Conservation (phyloP, 2,797 vertebrate species). For the Heteromormyrus szaboi region DNA sequence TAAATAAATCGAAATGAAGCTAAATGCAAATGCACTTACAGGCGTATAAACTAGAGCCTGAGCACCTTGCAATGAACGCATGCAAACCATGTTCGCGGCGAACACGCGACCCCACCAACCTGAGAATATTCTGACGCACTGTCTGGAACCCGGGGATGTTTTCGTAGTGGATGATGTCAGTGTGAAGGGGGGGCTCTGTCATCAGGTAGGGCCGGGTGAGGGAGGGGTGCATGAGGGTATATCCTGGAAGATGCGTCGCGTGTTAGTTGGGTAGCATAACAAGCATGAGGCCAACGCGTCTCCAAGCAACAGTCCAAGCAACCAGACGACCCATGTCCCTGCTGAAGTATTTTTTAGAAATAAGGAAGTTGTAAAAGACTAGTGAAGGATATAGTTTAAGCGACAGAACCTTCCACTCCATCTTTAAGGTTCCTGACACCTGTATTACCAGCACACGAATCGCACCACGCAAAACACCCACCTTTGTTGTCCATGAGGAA, state of each 20-base stretch:
- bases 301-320: background rate
- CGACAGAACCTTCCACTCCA: background rate
- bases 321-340: background rate
- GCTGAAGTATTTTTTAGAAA: background rate
- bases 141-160: slow-evolving; percentile 90
- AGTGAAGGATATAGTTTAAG: background rate
- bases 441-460: background rate
- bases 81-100: background rate
- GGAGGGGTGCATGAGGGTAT: slow-evolving; percentile 96
- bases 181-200: slow-evolving; percentile 90
- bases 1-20: background rate
- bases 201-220: slow-evolving; percentile 90
- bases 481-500: slow-evolving; percentile 99
- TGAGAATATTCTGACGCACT: slow-evolving; percentile 91
- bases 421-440: background rate
- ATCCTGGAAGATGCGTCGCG: slow-evolving; percentile 60
- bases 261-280: background rate
- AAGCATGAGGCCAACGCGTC: background rate
- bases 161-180: slow-evolving; percentile 95
- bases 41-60: background rate
- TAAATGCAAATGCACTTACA: background rate
- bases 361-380: background rate
- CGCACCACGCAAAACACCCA: slow-evolving; percentile 36
- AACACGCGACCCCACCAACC: slow-evolving; percentile 54
- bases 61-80: background rate